phyloP scores from a whole-genome alignment of 2,888 invertebrate genomes.

The Caenorhabditis angaria region DNA sequence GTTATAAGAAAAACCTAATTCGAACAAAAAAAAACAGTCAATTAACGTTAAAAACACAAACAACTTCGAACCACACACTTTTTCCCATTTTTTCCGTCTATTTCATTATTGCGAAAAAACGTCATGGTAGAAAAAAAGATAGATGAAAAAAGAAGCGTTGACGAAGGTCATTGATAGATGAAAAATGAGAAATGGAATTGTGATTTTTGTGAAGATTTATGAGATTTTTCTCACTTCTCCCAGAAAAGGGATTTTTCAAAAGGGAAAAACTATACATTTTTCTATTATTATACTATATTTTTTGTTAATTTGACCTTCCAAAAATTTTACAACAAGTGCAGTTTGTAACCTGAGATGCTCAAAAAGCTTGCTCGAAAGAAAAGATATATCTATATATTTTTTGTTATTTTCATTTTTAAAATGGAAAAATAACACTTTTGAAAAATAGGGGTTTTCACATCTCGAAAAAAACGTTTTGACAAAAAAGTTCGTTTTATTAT shows the following conservation, averaged over 20 bases:
- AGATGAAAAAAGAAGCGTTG: background rate
- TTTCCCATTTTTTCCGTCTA: no score
- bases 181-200: conserved; percentile 1
- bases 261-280: no score
- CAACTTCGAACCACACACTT: background rate
- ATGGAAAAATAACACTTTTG: no score
- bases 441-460: no score
- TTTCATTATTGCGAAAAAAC: background rate
- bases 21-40: no score
- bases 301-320: no score
- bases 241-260: no score
- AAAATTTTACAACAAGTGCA: background rate
- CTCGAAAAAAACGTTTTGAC: no score
- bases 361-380: no score
- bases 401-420: background rate
- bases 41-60: background rate
- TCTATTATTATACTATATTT: no score
- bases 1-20: no score
- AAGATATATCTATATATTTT: background rate
- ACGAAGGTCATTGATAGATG: conserved; percentile 2
- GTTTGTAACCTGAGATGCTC: background rate
- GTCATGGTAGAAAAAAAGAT: background rate
- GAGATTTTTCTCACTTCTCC: background rate
- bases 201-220: conserved; percentile 2
- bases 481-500: no score